Percentiles rank a stretch among this genome's conserved stretches.
These are phyloP conservation scores for Cromileptes altivelis DNA, from an alignment of 2,113 vertebrate genomes.

Conservation along the genomic window DNA sequence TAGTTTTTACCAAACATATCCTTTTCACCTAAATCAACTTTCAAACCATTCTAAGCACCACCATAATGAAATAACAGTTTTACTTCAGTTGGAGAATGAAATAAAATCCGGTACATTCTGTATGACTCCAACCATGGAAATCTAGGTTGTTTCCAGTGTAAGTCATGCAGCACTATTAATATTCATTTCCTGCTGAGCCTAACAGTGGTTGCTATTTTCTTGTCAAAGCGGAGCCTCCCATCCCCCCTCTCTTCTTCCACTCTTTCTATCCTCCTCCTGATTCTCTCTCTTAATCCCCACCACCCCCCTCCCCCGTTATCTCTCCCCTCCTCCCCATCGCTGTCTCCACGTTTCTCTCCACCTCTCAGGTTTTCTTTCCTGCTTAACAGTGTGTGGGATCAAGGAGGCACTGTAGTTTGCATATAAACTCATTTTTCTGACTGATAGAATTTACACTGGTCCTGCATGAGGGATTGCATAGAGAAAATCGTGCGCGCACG, in stretches of 20 bases:
- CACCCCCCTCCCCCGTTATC: neutral
- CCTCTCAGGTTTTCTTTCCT: constrained; percentile 40
- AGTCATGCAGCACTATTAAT: constrained; percentile 49
- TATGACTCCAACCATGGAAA: constrained; percentile 7
- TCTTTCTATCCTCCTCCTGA: neutral
- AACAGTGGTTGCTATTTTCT: constrained; percentile 52
- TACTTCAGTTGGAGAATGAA: neutral
- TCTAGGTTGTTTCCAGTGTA: constrained; percentile 25
- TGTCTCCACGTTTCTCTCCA: constrained; percentile 32
- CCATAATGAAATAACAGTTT: neutral
- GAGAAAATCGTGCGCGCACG: neutral
- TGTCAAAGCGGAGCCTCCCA: constrained; percentile 32
- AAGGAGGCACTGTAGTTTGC: constrained; percentile 49
- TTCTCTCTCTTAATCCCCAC: neutral
- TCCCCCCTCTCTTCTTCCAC: constrained; percentile 2
- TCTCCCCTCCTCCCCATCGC: constrained; percentile 1
- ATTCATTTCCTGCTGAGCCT: constrained; percentile 56
- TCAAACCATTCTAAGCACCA: neutral
- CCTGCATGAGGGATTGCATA: constrained; percentile 33
- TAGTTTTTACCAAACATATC: neutral
- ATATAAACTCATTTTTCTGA: constrained; percentile 68
- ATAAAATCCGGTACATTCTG: neutral
- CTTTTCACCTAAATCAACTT: neutral
- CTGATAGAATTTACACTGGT: constrained; percentile 46
- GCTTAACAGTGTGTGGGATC: constrained; percentile 48